A percentile compares a stretch with the other conserved stretches of the same genome.
phyloP scores from a whole-genome alignment of 2,888 invertebrate species.

The Drepanosiphum platanoidis region DNA sequence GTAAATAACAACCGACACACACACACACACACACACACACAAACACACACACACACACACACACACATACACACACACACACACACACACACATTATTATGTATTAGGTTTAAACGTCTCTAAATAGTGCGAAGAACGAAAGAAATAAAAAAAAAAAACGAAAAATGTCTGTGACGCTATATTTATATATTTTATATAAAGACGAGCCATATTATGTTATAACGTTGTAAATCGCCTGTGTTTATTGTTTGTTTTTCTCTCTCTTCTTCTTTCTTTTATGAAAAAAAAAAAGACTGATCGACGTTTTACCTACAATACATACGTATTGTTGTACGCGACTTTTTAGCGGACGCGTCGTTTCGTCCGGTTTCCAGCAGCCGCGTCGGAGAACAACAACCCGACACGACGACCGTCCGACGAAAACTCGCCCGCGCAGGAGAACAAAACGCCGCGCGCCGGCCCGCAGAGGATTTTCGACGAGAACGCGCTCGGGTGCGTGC shows the following conservation, averaged over 20 bases:
- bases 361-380: too few relatives aligned
- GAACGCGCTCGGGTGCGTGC: too few relatives aligned
- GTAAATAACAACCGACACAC: conserved; percentile 30
- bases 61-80: neutral
- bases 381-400: neutral
- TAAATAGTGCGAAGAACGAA: neutral
- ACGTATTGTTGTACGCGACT: too few relatives aligned
- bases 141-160: neutral
- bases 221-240: neutral
- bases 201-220: neutral
- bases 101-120: neutral
- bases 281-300: conserved; percentile 42
- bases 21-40: conserved; percentile 3
- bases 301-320: conserved; percentile 9
- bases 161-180: neutral
- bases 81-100: neutral
- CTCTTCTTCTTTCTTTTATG: neutral
- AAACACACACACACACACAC: too few relatives aligned
- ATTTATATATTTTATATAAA: neutral
- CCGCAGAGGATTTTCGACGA: too few relatives aligned
- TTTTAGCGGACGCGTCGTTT: neutral
- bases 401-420: too few relatives aligned
- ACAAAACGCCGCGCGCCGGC: too few relatives aligned
- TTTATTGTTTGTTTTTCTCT: neutral
- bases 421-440: too few relatives aligned